These are phyloP conservation scores for Plecotus auritus DNA, from an alignment of 2,113 vertebrate species.

Conservation along the genomic window DNA sequence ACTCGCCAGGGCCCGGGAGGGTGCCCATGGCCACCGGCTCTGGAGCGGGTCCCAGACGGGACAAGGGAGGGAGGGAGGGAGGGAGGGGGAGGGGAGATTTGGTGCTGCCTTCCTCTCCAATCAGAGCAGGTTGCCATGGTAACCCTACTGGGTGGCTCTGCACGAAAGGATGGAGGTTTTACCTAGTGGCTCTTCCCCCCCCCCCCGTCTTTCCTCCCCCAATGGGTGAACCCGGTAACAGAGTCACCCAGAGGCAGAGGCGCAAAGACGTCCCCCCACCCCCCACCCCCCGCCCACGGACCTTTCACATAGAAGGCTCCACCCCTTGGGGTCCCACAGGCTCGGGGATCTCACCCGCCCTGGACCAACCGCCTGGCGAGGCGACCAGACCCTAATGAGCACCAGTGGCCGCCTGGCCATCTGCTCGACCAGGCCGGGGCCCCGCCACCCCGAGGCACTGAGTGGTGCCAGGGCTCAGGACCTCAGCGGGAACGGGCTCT, in stretches of 20 bases:
- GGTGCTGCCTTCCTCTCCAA: background rate
- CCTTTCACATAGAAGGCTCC: background rate
- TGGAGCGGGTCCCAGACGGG: background rate
- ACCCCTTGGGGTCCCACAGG: too few relatives aligned
- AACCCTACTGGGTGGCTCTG: background rate
- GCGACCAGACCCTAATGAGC: constrained; percentile 5
- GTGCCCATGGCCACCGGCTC: background rate
- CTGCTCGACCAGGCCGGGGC: background rate
- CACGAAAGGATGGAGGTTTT: rapidly evolving
- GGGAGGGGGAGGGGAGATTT: background rate
- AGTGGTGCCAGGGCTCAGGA: background rate
- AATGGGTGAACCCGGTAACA: background rate
- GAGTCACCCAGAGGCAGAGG: background rate
- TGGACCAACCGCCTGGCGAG: constrained; percentile 40
- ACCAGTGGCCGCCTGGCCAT: constrained; percentile 34
- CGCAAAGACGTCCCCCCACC: background rate
- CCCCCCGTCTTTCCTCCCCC: background rate
- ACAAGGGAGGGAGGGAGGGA: background rate
- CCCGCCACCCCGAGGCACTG: background rate
- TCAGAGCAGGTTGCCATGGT: background rate
- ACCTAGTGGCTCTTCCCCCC: too few relatives aligned
- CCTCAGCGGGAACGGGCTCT: background rate
- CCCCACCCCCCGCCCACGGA: background rate
- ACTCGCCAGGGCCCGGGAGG: background rate
- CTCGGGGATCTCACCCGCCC: background rate